Evolutionary conservation across 1,140 invertebrate species (phyloP), one percentile per base, ranked within the genome.

Genomic region (Aphaenogaster rudis): DNA sequence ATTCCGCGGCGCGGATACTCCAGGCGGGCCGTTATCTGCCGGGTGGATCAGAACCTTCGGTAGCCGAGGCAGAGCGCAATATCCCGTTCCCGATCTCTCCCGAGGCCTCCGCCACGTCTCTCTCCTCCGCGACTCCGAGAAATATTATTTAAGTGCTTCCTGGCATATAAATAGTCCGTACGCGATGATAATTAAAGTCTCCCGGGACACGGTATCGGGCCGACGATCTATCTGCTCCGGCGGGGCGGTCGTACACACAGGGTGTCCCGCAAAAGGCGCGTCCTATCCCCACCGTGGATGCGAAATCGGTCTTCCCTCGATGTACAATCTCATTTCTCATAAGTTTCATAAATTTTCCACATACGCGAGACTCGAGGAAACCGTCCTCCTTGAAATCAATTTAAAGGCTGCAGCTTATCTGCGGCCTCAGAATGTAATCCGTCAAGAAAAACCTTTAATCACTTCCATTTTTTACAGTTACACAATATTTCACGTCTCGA

Each of bases 91-190:
- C 91, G 91, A 93, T 91, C 93, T 94, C 78, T 71, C 64, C 64
- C 59, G 42, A 50, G 80, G 80, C 69, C 21, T 52, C 8, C 52
- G 17, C 36, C 50, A 54, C 45, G n/a, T 13, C 9, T 57, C 54
- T 54, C 52, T 39, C 63, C 77, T 86, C 92, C 92, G 92, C 88
- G 91, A 90, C 92, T 93, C 91, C 88, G 89, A 94, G 93, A 94
- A 95, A 95, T 95, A 95, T 95, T 95, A 95, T 95, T 95, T 95
- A 95, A 95, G 93, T 93, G 94, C 93, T 95, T 95, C 94, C 95
- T 95, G 95, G 93, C 94, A 94, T 94, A 95, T 95, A 95, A 95
- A 95, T 95, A 95, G 92, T 92, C 92, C 90, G 90, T 94, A 93
- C 93, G 93, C 94, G 94, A 95, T 95, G 94, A 95, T 95, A 95